A percentile compares a stretch with the other conserved stretches of the same genome.
Evolutionary conservation across 2,888 invertebrate species (phyloP).

Genomic region (Saturnia pavonia): DNA sequence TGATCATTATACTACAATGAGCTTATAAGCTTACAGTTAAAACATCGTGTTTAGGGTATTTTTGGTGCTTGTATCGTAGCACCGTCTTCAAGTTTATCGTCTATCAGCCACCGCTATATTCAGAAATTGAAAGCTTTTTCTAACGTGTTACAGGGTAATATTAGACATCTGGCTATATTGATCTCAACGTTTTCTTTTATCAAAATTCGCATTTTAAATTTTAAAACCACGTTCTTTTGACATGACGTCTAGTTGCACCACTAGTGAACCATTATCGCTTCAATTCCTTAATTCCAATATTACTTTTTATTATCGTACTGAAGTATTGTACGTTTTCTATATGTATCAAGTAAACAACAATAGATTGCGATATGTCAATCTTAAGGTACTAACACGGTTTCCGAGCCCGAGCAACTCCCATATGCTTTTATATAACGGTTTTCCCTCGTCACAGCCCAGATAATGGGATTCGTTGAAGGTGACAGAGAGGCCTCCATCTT

Average conservation of each 20-base stretch:
- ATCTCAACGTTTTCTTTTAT: too few relatives aligned
- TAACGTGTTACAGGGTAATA: too few relatives aligned
- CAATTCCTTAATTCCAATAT: not conserved
- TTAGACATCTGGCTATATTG: too few relatives aligned
- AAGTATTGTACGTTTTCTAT: not conserved
- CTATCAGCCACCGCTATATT: too few relatives aligned
- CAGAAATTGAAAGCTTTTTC: too few relatives aligned
- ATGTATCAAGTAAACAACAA: not conserved
- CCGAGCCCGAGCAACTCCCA: constrained; percentile 1
- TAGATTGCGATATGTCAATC: not conserved
- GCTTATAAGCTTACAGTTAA: too few relatives aligned
- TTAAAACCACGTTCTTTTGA: not conserved
- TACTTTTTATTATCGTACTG: not conserved
- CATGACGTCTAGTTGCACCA: not conserved
- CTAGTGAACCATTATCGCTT: not conserved
- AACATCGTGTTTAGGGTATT: too few relatives aligned
- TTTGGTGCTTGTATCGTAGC: too few relatives aligned
- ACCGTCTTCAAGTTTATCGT: too few relatives aligned
- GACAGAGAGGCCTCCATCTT: constrained; percentile 21
- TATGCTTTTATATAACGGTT: constrained; percentile 18
- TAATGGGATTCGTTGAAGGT: constrained; percentile 21
- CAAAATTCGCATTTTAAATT: too few relatives aligned
- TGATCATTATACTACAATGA: too few relatives aligned
- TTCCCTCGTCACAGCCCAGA: constrained; percentile 17
- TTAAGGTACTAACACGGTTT: constrained; percentile 12